Evolutionary conservation across 2,888 invertebrate species (phyloP), one percentile per base, ranked within the genome.

Genomic region (Mythimna vitellina): DNA sequence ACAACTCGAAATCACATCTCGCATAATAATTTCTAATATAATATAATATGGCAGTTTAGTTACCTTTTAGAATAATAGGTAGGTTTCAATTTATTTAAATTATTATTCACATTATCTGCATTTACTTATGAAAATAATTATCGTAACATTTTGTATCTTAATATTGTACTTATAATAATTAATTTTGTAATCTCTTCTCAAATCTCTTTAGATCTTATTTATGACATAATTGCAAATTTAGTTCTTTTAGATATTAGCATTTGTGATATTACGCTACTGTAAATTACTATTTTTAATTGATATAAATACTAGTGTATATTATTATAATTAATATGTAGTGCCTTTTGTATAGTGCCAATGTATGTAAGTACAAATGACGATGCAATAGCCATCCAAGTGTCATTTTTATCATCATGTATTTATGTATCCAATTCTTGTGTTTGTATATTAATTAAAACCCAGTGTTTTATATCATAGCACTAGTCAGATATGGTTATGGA

Each of bases 231-330:
- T 46, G 42, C 38, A 38, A 38, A 38, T 38, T 38, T 38, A 10
- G 10, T 42, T 46, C 17, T 46, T 46, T 20, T 46, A 46, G 25
- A 57, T 49, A 70, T 61, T 61, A 32, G 32, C 42, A 78, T 71
- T 73, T 73, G 87, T 86, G 86, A 85, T 86, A 87, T 87, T 84
- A 81, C 53, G 25, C 73, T 76, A 63, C 17, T 68, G 57, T 65
- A 46, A 51, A 35, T 51, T 49, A 53, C 60, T 61, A 22, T 61
- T 77, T 35, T 69, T 69, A 64, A 46, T n/a, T 42, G 38, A 5
- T 32, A 57, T 9, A 42, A 65, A 65, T 49, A 57, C 10, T 46
- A n/a, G 9, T 51, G 14, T 60, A 75, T 53, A 75, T 53, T 73
- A 49, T n/a, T 65, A 35, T 9, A 10, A 22, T 12, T 9, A 35